These are phyloP conservation scores for Drosophila niveifrons DNA, from an alignment of 2,888 invertebrate genomes.

Conservation along the genomic window DNA sequence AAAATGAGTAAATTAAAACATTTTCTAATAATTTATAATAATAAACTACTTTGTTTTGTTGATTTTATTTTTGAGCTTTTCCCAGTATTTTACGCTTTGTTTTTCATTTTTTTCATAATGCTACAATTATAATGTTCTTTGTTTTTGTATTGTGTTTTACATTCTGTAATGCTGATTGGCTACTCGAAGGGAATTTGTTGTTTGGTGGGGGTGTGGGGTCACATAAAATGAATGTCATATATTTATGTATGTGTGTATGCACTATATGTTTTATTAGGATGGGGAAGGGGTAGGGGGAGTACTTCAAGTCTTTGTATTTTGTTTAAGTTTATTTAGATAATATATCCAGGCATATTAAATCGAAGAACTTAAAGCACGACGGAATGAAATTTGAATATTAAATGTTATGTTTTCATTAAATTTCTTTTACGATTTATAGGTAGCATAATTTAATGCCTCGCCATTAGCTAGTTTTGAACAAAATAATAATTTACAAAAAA, in stretches of 20 bases:
- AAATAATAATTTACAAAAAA: conserved; percentile 41
- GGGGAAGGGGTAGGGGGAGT: conserved; percentile 36
- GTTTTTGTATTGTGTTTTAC: conserved; percentile 8
- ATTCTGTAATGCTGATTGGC: neutral
- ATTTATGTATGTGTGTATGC: conserved; percentile 9
- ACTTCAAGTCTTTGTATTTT: conserved; percentile 60
- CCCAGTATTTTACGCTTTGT: conserved; percentile 29
- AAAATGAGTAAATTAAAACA: neutral
- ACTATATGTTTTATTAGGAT: conserved; percentile 3
- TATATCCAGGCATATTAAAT: conserved; percentile 50
- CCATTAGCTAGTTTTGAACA: conserved; percentile 69
- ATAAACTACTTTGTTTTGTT: conserved; percentile 4
- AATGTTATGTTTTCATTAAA: conserved; percentile 38
- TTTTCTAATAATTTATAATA: neutral
- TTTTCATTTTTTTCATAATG: conserved; percentile 16
- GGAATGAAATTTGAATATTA: conserved; percentile 54
- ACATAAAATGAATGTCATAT: conserved; percentile 31
- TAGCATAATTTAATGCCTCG: conserved; percentile 67
- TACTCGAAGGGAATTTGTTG: conserved; percentile 5
- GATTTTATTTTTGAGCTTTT: conserved; percentile 47
- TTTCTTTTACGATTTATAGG: conserved; percentile 44
- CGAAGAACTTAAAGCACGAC: conserved; percentile 62
- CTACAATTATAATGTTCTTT: conserved; percentile 16
- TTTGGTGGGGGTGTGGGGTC: conserved; percentile 3
- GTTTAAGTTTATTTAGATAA: conserved; percentile 40